Percentiles rank a stretch among this genome's conserved stretches.
phyloP scores from a whole-genome alignment of 1,140 invertebrate genomes.

The Heliconius himera region DNA sequence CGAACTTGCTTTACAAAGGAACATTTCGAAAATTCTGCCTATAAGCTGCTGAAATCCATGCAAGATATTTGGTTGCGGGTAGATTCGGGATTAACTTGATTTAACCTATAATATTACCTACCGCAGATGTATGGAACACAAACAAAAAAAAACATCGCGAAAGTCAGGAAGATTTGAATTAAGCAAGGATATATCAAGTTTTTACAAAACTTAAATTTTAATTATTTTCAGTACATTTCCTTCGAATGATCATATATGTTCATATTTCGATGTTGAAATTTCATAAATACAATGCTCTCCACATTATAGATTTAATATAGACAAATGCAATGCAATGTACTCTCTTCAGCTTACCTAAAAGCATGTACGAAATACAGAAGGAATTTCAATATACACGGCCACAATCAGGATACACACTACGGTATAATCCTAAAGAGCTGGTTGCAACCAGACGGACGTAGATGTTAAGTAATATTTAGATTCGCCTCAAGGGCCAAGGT shows the following conservation, averaged over 20 bases:
- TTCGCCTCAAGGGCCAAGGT: constrained; percentile 45
- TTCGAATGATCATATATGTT: background rate
- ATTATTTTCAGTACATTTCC: background rate
- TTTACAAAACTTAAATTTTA: background rate
- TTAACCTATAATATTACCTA: background rate
- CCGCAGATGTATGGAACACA: background rate
- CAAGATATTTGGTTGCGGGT: background rate
- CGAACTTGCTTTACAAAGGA: constrained; percentile 5
- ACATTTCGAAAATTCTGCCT: constrained; percentile 14
- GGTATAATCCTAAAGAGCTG: background rate
- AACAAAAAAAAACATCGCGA: background rate
- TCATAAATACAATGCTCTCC: background rate
- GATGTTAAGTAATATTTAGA: constrained; percentile 33
- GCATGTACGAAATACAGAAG: background rate
- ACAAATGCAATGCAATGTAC: background rate
- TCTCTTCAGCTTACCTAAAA: background rate
- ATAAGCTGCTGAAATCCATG: constrained; percentile 3
- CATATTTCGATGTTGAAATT: too few relatives aligned
- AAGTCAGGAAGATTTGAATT: background rate
- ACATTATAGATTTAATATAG: background rate
- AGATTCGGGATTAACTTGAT: background rate
- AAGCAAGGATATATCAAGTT: background rate
- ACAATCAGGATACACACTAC: background rate
- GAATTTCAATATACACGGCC: background rate
- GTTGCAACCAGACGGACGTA: background rate